These are phyloP conservation scores for Indicator maculatus DNA, from an alignment of 2,113 vertebrate genomes.

Conservation along the genomic window DNA sequence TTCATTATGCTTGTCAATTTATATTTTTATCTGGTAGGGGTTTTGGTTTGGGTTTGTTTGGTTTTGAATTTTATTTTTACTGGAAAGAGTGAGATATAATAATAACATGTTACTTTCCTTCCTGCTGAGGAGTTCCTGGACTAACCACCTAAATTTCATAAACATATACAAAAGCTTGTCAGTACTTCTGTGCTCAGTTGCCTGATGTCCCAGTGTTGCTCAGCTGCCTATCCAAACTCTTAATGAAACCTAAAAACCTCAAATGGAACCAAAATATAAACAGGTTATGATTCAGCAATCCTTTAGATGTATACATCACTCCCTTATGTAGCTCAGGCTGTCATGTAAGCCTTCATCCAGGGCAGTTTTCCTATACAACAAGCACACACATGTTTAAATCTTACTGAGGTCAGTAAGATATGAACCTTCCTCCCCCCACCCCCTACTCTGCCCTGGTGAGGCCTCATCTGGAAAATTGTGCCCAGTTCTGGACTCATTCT, in stretches of 20 bases:
- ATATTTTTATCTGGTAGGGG: not conserved
- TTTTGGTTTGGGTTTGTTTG: no score
- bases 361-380: not conserved
- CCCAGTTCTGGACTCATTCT: no score
- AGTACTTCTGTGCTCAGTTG: not conserved
- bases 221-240: not conserved
- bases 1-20: not conserved
- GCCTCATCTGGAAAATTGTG: no score
- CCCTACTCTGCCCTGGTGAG: no score
- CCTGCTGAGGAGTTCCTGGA: not conserved
- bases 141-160: not conserved
- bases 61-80: not conserved
- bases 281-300: not conserved
- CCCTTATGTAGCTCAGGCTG: not conserved
- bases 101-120: not conserved
- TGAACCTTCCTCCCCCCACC: not conserved
- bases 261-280: not conserved
- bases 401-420: not conserved
- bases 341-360: not conserved
- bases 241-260: not conserved
- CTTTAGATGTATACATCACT: not conserved
- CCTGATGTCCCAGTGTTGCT: not conserved
- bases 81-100: not conserved
- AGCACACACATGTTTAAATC: not conserved
- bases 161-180: not conserved